These are phyloP conservation scores for Leistus spinibarbis DNA, from an alignment of 2,888 invertebrate species.

Conservation along the genomic window DNA sequence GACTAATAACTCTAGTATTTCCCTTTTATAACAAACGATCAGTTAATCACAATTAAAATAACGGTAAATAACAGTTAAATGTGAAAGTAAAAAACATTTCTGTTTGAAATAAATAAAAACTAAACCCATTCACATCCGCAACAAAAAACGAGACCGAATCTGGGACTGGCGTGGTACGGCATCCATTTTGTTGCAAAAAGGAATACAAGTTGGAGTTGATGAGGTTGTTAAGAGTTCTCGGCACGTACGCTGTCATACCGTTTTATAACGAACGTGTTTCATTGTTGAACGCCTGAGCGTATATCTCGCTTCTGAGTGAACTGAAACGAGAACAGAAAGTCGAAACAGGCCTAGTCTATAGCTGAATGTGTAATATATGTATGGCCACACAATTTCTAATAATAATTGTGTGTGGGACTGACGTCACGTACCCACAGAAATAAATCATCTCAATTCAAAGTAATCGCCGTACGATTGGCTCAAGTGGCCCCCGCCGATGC, in stretches of 20 bases:
- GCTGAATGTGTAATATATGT: background rate
- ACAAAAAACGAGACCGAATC: background rate
- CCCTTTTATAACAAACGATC: too few relatives aligned
- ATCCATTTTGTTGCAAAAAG: background rate
- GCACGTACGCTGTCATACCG: background rate
- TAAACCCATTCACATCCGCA: background rate
- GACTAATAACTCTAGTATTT: too few relatives aligned
- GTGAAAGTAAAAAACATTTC: background rate
- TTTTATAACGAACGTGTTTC: background rate
- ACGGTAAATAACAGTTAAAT: background rate
- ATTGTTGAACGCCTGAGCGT: background rate
- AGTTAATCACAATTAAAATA: background rate
- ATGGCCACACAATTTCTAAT: constrained; percentile 5
- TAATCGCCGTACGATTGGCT: constrained; percentile 28
- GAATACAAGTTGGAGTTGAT: background rate
- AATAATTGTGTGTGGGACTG: constrained; percentile 19
- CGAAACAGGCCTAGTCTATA: background rate
- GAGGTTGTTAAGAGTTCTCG: background rate
- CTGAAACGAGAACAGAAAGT: background rate
- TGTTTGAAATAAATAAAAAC: background rate
- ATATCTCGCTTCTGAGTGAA: background rate
- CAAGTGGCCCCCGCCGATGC: background rate
- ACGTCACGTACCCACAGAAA: constrained; percentile 35
- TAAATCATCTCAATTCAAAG: constrained; percentile 35
- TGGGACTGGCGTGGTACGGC: background rate